Conservation (phyloP, 2,888 invertebrate genomes). For the Deroplatys truncata region DNA sequence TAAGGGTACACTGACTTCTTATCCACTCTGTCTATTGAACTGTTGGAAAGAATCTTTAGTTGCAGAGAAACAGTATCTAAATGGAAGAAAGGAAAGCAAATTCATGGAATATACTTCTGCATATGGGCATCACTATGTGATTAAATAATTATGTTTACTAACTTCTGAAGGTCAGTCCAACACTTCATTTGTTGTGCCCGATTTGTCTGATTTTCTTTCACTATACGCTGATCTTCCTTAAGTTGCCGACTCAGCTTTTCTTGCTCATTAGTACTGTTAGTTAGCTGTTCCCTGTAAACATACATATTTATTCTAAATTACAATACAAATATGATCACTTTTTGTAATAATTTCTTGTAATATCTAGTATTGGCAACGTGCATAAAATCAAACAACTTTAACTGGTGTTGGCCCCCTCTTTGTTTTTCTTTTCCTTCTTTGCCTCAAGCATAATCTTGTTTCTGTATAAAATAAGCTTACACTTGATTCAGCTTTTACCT, state of each 20-base stretch:
- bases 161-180: conserved; percentile 51
- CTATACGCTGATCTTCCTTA: conserved; percentile 46
- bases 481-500: no score
- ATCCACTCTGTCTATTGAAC: no score
- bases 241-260: conserved; percentile 49
- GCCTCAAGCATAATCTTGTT: no score
- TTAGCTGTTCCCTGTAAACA: conserved; percentile 57
- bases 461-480: no score
- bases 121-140: no score
- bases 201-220: conserved; percentile 48
- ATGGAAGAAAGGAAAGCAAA: no score
- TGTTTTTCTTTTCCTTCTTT: no score
- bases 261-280: conserved; percentile 57
- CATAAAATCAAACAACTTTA: neutral
- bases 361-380: neutral
- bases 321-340: conserved; percentile 35
- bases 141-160: conserved; percentile 19
- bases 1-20: no score
- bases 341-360: conserved; percentile 32
- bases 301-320: conserved; percentile 33
- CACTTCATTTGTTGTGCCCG: conserved; percentile 51
- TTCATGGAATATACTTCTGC: no score
- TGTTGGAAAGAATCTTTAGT: no score
- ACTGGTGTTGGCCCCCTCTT: no score
- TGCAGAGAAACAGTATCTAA: no score